These are phyloP conservation scores for Arrhopalites spinosus DNA, from an alignment of 2,888 invertebrate species.

Conservation along the genomic window DNA sequence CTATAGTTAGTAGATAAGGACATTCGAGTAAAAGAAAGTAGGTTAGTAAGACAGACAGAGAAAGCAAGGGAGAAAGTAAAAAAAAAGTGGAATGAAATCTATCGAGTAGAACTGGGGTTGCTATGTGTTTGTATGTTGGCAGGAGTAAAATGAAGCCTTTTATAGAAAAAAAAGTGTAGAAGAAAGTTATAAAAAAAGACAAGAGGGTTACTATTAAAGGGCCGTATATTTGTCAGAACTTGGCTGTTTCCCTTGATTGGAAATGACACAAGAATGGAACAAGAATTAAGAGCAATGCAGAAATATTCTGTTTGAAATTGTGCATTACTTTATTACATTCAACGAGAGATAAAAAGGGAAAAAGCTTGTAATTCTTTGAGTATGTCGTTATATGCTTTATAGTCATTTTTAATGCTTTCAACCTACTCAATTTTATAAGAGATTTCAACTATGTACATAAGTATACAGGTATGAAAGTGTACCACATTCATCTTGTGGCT, in stretches of 20 bases:
- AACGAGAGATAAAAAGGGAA: no score
- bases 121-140: background rate
- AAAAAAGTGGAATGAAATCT: background rate
- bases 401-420: no score
- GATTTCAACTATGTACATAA: no score
- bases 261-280: background rate
- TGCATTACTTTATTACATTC: no score
- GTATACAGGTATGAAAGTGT: no score
- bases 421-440: no score
- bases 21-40: background rate
- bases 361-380: no score
- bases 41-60: conserved; percentile 21
- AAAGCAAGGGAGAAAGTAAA: conserved; percentile 2
- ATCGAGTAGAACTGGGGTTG: background rate
- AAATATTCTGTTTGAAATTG: no score
- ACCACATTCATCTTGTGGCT: no score
- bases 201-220: background rate
- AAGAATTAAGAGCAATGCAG: background rate
- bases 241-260: background rate
- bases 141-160: background rate
- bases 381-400: no score
- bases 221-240: conserved; percentile 1
- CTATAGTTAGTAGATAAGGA: no score
- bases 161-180: background rate
- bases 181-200: background rate